A percentile compares a stretch with the other conserved stretches of the same genome.
Evolutionary conservation across 2,888 invertebrate genomes (phyloP).

Genomic region (Barypeithes pellucidus): DNA sequence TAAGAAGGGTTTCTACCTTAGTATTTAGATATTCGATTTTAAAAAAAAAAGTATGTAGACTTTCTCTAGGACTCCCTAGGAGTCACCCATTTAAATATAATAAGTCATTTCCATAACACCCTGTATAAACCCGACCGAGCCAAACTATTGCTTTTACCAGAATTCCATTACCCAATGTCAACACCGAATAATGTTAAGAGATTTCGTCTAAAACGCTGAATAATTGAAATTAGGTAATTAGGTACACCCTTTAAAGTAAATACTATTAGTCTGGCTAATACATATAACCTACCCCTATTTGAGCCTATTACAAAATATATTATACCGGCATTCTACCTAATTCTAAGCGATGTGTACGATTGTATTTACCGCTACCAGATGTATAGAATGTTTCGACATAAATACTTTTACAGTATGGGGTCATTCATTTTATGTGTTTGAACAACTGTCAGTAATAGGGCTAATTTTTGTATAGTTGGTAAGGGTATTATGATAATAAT

Average conservation of each 20-base stretch:
- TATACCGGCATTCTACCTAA: not conserved
- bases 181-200: slow-evolving; percentile 31
- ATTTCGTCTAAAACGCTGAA: slow-evolving; percentile 34
- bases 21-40: too few relatives aligned
- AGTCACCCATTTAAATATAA: not conserved
- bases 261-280: slow-evolving; percentile 12
- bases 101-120: not conserved
- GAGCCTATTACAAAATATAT: slow-evolving; percentile 6
- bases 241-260: slow-evolving; percentile 21
- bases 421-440: slow-evolving; percentile 23
- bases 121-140: not conserved
- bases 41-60: too few relatives aligned
- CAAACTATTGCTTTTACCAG: slow-evolving; percentile 10
- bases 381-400: slow-evolving; percentile 3
- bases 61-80: too few relatives aligned
- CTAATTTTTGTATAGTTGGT: slow-evolving; percentile 7
- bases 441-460: slow-evolving; percentile 17
- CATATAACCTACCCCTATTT: slow-evolving; percentile 18
- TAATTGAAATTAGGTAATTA: slow-evolving; percentile 45
- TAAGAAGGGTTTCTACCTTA: too few relatives aligned
- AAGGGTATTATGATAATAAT: slow-evolving; percentile 2
- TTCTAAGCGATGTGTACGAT: slow-evolving; percentile 2
- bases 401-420: slow-evolving; percentile 1
- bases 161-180: slow-evolving; percentile 35
- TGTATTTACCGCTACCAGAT: not conserved